These are phyloP conservation scores for Neoitamus cyanurus DNA, from an alignment of 2,888 invertebrate species.

Conservation along the genomic window DNA sequence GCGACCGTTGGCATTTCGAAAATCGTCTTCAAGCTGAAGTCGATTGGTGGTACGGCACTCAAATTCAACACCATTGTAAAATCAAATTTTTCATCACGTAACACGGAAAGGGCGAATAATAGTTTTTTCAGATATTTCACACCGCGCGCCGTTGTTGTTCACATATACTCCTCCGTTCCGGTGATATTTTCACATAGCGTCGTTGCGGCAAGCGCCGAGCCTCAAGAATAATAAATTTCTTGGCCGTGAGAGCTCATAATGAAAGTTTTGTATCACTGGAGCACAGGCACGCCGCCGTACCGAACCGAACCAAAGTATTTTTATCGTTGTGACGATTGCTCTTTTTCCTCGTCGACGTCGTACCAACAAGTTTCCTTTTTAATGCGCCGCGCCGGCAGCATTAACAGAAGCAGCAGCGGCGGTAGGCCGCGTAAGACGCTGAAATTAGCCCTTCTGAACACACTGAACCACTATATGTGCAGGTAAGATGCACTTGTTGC, in stretches of 20 bases:
- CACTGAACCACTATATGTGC: background rate
- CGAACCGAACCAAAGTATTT: background rate
- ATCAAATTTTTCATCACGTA: background rate
- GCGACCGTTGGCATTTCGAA: constrained; percentile 54
- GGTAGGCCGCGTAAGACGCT: background rate
- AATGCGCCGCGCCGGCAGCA: too few relatives aligned
- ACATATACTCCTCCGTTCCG: background rate
- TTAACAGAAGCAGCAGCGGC: too few relatives aligned
- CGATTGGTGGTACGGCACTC: constrained; percentile 52
- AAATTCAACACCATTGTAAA: constrained; percentile 55
- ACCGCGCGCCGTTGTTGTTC: background rate
- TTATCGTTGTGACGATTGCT: background rate
- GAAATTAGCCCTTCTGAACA: constrained; percentile 27
- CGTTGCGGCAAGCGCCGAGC: background rate
- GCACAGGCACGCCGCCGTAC: background rate
- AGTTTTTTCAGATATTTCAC: constrained; percentile 10
- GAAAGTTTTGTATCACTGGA: constrained; percentile 33
- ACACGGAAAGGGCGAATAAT: background rate
- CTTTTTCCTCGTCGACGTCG: background rate
- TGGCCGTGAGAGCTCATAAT: constrained; percentile 18
- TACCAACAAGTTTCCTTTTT: constrained; percentile 16
- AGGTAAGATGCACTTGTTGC: constrained; percentile 19
- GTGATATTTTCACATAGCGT: constrained; percentile 8
- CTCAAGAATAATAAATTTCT: constrained; percentile 29
- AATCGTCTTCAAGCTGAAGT: constrained; percentile 54